A percentile compares a stretch with the other conserved stretches of the same genome.
Evolutionary conservation across 2,797 vertebrate genomes (phyloP).

Genomic region (Tadarida brasiliensis): DNA sequence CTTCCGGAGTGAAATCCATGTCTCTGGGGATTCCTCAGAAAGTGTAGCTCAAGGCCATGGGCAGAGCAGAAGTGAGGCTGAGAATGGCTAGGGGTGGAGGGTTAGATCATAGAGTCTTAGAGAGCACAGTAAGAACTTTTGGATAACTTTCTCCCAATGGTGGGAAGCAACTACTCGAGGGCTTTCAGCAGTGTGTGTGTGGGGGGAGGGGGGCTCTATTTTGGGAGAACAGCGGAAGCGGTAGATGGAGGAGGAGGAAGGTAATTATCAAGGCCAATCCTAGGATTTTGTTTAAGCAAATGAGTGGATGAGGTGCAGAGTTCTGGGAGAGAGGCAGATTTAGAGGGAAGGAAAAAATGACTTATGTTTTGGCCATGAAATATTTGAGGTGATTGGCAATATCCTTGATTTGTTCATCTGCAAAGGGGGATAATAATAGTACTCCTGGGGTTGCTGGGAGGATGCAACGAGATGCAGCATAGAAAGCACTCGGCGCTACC

Average conservation of each 20-base stretch:
- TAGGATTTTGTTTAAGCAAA: neutral
- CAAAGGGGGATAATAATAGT: accelerated
- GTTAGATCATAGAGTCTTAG: accelerated
- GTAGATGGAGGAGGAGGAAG: neutral
- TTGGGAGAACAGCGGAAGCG: neutral
- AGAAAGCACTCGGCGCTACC: accelerated
- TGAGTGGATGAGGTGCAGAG: neutral
- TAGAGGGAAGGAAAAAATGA: neutral
- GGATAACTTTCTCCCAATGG: accelerated
- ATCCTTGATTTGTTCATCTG: neutral
- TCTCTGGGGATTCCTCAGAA: neutral
- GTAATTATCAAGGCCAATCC: neutral
- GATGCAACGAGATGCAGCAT: accelerated
- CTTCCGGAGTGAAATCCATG: neutral
- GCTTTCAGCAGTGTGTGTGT: neutral
- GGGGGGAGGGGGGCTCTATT: neutral
- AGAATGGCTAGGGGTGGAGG: neutral
- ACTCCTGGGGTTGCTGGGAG: accelerated
- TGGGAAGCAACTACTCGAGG: neutral
- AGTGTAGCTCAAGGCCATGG: neutral
- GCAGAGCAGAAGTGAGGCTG: neutral
- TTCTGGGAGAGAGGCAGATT: neutral
- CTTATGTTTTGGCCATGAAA: neutral
- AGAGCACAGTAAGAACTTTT: too few species aligned
- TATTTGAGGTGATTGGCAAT: neutral